Conservation (phyloP, 2,888 invertebrate species). For the Stenoptilia bipunctidactyla region DNA sequence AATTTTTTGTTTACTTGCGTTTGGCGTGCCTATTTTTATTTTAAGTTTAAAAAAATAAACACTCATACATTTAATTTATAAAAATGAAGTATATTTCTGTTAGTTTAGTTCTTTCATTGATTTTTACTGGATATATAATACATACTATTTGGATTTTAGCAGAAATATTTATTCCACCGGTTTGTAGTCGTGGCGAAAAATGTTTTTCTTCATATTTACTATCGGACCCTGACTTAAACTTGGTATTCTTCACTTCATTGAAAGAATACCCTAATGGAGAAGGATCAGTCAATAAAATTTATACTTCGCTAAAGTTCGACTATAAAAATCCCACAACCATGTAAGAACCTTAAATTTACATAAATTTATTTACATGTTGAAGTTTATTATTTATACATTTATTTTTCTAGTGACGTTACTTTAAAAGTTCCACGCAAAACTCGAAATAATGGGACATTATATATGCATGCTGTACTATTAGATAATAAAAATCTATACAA, state of each 20-base stretch:
- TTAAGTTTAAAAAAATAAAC: too few relatives aligned
- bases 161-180: constrained; percentile 78
- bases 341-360: constrained; percentile 28
- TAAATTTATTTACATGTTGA: constrained; percentile 3
- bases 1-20: too few relatives aligned
- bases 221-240: constrained; percentile 76
- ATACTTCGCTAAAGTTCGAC: constrained; percentile 75
- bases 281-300: constrained; percentile 70
- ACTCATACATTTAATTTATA: constrained; percentile 1
- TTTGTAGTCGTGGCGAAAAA: constrained; percentile 73
- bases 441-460: constrained; percentile 87
- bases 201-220: constrained; percentile 80
- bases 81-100: constrained; percentile 70
- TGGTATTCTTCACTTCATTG: constrained; percentile 78
- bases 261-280: constrained; percentile 67
- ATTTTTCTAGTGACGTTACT: constrained; percentile 69
- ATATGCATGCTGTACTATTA: constrained; percentile 79
- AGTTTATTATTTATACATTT: background rate
- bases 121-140: constrained; percentile 78
- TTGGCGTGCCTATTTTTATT: too few relatives aligned
- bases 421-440: constrained; percentile 81
- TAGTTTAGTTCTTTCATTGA: constrained; percentile 71
- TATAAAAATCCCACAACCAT: constrained; percentile 62
- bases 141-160: constrained; percentile 84
- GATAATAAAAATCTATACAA: constrained; percentile 61